A percentile compares a stretch with the other conserved stretches of the same genome.
These are phyloP conservation scores for Euclidia mi DNA, from an alignment of 2,888 invertebrate genomes.

Conservation along the genomic window DNA sequence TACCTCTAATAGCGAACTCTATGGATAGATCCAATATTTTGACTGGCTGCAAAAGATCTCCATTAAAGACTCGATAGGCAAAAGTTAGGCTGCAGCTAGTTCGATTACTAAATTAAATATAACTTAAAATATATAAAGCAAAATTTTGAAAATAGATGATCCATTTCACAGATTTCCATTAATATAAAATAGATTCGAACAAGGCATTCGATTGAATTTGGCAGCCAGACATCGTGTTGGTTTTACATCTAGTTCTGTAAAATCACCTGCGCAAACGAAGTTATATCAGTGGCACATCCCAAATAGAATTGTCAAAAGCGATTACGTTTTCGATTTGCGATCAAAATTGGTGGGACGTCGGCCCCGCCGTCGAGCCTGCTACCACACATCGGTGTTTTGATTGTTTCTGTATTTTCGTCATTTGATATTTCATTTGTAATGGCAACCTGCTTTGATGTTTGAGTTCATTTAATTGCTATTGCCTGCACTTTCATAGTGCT, in stretches of 20 bases:
- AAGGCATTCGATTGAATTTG: neutral
- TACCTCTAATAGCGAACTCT: too few species aligned
- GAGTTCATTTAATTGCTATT: neutral
- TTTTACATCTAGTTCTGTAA: slow-evolving; percentile 8
- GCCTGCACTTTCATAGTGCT: too few species aligned
- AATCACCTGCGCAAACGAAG: slow-evolving; percentile 77
- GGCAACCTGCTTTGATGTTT: slow-evolving; percentile 17
- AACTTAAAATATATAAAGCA: too few species aligned
- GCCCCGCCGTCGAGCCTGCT: slow-evolving; percentile 58
- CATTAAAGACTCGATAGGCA: too few species aligned
- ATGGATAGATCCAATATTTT: too few species aligned
- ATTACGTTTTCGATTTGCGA: slow-evolving; percentile 87
- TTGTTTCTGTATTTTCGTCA: slow-evolving; percentile 69
- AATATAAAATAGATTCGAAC: neutral
- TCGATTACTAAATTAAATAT: too few species aligned
- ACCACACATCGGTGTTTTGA: slow-evolving; percentile 64
- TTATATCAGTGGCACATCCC: slow-evolving; percentile 71
- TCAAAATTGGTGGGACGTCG: slow-evolving; percentile 81
- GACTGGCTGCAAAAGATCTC: too few species aligned
- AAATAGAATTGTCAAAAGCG: slow-evolving; percentile 84
- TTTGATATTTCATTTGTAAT: slow-evolving; percentile 53
- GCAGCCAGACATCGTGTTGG: neutral
- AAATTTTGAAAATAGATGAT: too few species aligned
- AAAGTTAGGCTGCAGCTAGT: too few species aligned
- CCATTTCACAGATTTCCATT: neutral